Conservation (phyloP, 2,113 vertebrate species). For the Piprites chloris region DNA sequence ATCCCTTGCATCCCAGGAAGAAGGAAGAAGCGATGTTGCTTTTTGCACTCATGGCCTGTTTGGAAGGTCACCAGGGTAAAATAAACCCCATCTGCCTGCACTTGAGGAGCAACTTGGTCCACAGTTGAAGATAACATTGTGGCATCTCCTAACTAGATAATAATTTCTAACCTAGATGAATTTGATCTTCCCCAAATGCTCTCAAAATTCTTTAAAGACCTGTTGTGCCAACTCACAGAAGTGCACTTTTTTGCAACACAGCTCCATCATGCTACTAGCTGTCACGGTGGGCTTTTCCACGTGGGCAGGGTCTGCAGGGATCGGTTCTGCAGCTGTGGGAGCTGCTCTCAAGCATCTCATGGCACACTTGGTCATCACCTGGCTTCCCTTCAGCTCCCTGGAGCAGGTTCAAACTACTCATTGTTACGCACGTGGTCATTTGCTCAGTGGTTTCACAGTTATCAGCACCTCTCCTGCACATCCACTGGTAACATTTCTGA, state of each 20-base stretch:
- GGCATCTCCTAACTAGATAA: not conserved
- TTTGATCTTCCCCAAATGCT: not conserved
- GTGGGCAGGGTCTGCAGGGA: not conserved
- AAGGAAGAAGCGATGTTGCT: not conserved
- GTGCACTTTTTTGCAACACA: not conserved
- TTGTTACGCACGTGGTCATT: accelerated
- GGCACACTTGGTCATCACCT: accelerated
- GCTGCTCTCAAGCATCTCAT: not conserved
- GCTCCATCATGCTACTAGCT: not conserved
- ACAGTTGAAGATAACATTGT: not conserved
- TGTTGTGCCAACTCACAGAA: not conserved
- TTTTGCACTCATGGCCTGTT: not conserved
- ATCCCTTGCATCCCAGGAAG: not conserved
- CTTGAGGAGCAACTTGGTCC: not conserved
- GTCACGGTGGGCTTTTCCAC: accelerated
- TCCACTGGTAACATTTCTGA: not conserved
- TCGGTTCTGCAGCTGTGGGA: not conserved
- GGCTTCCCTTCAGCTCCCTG: not conserved
- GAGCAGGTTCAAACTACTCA: not conserved
- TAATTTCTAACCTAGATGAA: not conserved
- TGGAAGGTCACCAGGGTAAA: not conserved
- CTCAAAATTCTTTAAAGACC: not conserved
- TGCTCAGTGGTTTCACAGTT: not conserved
- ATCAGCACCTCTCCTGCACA: not conserved
- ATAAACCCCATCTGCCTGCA: not conserved